Conservation (phyloP, 2,797 vertebrate species). For the Saxicola maurus region DNA sequence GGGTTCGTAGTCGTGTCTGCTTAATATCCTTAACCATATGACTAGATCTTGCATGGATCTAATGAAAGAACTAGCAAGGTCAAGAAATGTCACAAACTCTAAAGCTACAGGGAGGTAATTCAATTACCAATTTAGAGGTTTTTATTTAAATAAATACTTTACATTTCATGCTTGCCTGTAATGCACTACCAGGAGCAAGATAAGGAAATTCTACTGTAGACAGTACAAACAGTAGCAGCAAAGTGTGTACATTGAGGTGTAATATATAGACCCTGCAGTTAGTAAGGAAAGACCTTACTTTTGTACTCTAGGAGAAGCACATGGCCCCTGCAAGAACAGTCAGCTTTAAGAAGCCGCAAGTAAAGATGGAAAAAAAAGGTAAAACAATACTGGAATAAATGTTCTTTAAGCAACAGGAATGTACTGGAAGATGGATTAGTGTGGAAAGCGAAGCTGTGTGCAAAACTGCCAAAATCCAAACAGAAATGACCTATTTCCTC, state of each 20-base stretch:
- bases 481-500: constrained; percentile 53
- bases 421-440: constrained; percentile 65
- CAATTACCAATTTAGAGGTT: constrained; percentile 82
- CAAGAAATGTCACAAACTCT: constrained; percentile 86
- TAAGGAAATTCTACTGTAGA: constrained; percentile 83
- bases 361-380: constrained; percentile 41
- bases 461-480: constrained; percentile 62
- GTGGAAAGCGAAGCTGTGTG: constrained; percentile 70
- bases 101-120: constrained; percentile 88
- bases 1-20: constrained; percentile 75
- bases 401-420: constrained; percentile 62
- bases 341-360: constrained; percentile 69
- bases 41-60: constrained; percentile 81
- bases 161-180: constrained; percentile 95
- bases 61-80: constrained; percentile 86
- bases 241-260: constrained; percentile 84
- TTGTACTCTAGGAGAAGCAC: constrained; percentile 72
- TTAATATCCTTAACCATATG: constrained; percentile 80
- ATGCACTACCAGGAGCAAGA: constrained; percentile 87
- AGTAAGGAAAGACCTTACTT: constrained; percentile 77
- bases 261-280: constrained; percentile 82
- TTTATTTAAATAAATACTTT: constrained; percentile 95
- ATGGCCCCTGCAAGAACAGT: constrained; percentile 74
- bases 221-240: constrained; percentile 93
- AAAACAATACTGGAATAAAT: constrained; percentile 63